Base-by-base conservation (phyloP, 2,113 vertebrate species). In the Scortum barcoo region DNA sequence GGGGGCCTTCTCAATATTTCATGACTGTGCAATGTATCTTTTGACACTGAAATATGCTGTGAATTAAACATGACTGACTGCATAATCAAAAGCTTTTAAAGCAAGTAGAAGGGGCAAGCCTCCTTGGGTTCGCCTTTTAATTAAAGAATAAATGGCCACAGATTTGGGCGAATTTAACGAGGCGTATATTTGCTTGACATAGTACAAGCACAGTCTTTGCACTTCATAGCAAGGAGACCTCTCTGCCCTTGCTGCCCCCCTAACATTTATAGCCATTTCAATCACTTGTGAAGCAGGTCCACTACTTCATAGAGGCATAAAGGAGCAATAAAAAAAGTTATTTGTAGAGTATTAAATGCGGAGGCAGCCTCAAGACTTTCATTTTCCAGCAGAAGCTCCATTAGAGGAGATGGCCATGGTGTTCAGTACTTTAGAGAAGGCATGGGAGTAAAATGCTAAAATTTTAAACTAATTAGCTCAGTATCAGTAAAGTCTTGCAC, bases 1-100 rank as follows among this genome's bases (percentile, higher is more conserved):
- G 14, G 84, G 86, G 88, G 72, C 50, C 68, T 51, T 60, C 80
- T 95, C 91, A 93, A 95, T 95, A 95, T 94, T 94, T 93, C 72
- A 94, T 91, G 88, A 92, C 81, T 77, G 53, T 92, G 89, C 92
- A 88, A 86, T 89, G 90, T 93, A 92, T 93, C 87, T 93, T 93
- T 94, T 93, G 87, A 90, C 91, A 91, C 86, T 93, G 87, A 92
- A 93, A 93, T 91, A 86, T 84, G 78, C 81, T 66, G 78, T 94
- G 87, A 95, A 94, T 95, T 93, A 94, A 94, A 94, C 87, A 95
- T 94, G 84, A 91, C 87, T 62, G 76, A 44, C 76, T 90, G 93
- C 87, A 93, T 93, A 92, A 93, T 93, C 89, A 91, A 91, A 88
- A 74, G 70, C 81, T 85, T 92, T 87, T 86, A 94, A 91, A 91